Evolutionary conservation across 2,113 vertebrate genomes (phyloP), one percentile per base, ranked within the genome.

Genomic region (Seriola dumerili): DNA sequence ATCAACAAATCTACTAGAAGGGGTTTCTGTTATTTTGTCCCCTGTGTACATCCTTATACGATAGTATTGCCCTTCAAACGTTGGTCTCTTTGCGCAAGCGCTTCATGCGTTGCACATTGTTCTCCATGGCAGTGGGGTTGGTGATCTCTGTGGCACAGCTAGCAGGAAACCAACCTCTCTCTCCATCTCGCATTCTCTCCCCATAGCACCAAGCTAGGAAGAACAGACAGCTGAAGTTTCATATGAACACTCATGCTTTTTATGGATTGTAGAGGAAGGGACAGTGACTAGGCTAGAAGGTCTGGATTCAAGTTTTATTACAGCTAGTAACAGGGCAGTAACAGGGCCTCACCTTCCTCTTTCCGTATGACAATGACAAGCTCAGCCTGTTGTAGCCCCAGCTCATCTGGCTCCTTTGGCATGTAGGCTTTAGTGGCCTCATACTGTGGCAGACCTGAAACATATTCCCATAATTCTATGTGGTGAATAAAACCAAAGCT

Each of bases 141-240:
- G 97, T 99, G 94, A 99, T 99, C 86, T 89, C 89, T 14, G 89
- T 95, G 34, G 96, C 96, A 0, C 96, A 96, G 78, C 82, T 80
- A 32, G 95, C 93, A 0, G 98, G 98, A 73, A 99, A 99, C 98
- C 98, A 99, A 81, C 98, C 98, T 0, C 52, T 88, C 64, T 96
- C 96, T 0, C 97, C 97, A 0, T 99, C 98, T 1, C 97, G 88
- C 69, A 99, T 96, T 23, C 98, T 86, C 89, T 98, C 98, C 0
- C 97, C 98, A 0, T 95, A 95, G 58, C 92, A 94, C 97, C 97
- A 98, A 1, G 46, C 93, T 94, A 8, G 25, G 5, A 62, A 21
- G 54, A 88, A 36, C 59, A 78, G 0, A 72, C 10, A 1, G 13
- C 8, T 46, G 9, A 61, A 8, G 4, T 54, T 21, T 40, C 7